phyloP scores from a whole-genome alignment of 2,888 invertebrate genomes.

The Parnassius smintheus region DNA sequence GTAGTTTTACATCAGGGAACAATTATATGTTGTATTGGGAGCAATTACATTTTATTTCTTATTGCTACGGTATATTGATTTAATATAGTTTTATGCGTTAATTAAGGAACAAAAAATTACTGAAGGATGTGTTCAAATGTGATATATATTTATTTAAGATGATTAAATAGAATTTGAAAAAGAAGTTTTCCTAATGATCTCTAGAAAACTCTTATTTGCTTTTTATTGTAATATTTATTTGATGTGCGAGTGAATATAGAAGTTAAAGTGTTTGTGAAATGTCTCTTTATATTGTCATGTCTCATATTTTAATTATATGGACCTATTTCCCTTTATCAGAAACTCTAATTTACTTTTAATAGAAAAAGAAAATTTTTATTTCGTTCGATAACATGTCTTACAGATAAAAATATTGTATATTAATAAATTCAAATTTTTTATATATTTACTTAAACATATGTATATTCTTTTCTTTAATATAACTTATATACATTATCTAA shows the following conservation, averaged over 20 bases:
- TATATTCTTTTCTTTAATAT: too few species aligned
- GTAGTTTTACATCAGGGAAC: slow-evolving; percentile 12
- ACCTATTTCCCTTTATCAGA: too few species aligned
- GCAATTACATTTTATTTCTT: slow-evolving; percentile 44
- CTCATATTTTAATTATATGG: too few species aligned
- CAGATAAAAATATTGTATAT: too few species aligned
- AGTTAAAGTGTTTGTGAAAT: not conserved
- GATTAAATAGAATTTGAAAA: slow-evolving; percentile 55
- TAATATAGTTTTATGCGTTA: slow-evolving; percentile 36
- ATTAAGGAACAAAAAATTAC: slow-evolving; percentile 56
- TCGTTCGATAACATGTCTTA: too few species aligned
- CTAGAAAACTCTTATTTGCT: slow-evolving; percentile 76
- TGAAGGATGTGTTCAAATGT: slow-evolving; percentile 79
- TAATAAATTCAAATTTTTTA: too few species aligned
- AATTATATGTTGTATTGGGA: slow-evolving; percentile 36
- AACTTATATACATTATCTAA: too few species aligned
- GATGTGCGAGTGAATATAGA: slow-evolving; percentile 42
- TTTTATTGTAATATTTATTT: slow-evolving; percentile 40
- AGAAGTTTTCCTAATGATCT: slow-evolving; percentile 80
- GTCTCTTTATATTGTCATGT: too few species aligned
- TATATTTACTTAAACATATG: too few species aligned
- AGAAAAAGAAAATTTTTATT: too few species aligned
- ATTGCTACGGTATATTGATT: slow-evolving; percentile 32
- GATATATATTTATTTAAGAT: slow-evolving; percentile 76
- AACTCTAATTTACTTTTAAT: too few species aligned